Conservation (phyloP, 2,113 vertebrate genomes). For the Lanius ludovicianus region DNA sequence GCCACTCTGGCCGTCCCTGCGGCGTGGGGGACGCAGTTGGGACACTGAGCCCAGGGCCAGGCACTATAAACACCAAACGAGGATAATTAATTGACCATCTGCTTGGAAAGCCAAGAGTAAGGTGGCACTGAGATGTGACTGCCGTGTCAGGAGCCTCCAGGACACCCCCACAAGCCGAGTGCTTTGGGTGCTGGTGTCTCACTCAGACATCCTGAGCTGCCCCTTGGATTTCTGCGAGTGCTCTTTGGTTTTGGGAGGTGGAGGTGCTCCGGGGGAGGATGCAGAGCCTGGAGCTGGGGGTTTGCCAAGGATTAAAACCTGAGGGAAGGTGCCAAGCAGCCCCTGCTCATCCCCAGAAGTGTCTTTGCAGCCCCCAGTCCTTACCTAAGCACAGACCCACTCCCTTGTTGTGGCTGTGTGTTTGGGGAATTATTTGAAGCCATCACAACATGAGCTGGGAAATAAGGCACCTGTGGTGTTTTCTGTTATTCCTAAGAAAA, state of each 20-base stretch:
- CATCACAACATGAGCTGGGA: neutral
- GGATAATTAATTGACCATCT: slow-evolving; percentile 48
- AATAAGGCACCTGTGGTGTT: slow-evolving; percentile 51
- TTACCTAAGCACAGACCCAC: neutral
- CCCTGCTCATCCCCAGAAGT: neutral
- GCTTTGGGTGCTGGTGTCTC: rapidly evolving
- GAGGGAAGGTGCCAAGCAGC: neutral
- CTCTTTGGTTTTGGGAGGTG: rapidly evolving
- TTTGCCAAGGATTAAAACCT: neutral
- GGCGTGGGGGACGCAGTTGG: rapidly evolving
- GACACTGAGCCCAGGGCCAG: neutral
- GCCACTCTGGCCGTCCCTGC: neutral
- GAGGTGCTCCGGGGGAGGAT: neutral
- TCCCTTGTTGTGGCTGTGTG: neutral
- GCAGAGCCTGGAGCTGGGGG: neutral
- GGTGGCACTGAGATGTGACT: neutral
- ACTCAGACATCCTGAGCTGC: neutral
- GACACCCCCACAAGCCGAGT: rapidly evolving
- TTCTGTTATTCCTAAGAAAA: slow-evolving; percentile 37
- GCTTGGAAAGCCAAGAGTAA: neutral
- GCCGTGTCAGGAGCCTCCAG: rapidly evolving
- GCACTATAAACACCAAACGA: neutral
- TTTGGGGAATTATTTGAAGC: neutral
- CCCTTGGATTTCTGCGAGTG: rapidly evolving
- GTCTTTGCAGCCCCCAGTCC: neutral